Base-by-base conservation (phyloP, 2,797 vertebrate species). In the Coregonus suidteri region DNA sequence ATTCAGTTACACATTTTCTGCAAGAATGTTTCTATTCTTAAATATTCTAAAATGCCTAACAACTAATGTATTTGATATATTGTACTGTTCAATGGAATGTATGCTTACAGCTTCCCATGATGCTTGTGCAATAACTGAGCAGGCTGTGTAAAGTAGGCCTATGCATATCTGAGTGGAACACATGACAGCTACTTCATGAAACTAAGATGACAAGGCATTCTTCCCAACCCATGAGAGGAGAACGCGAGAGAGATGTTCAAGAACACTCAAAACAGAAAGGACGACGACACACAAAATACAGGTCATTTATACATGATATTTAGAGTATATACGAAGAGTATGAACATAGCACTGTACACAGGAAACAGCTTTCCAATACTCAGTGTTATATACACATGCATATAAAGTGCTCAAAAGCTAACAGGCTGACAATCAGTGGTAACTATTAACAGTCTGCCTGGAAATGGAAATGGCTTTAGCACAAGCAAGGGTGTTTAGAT, bases 211-310 rank as follows among this genome's bases (percentile, higher is more conserved):
- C 71, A 81, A 89, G 79, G 84, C 84, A 93, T 94, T 93, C 93
- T 93, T 94, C 90, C 92, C 93, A 94, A 93, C 91, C 78, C 87
- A 56, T 81, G 83, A 85, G 11, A 67, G 85, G 74, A 83, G 66
- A 85, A 82, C 86, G 86, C 82, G 79, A 85, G 51, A 16, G 75
- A 78, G 81, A 73, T 79, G 88, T 93, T 94, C 91, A 85, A 92
- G 85, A 93, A 83, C 90, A 69, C 83, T 82, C 18, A 41, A 59
- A 64, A 64, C 72, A 75, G 25, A 85, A 87, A 86, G 79, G 47
- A 80, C 5, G 53, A 80, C 34, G 1, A 85, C 75, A 86, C 75
- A 84, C 41, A 78, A 54, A 37, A 77, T 83, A 80, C 79, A 73
- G 73, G 78, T 83, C 18, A 84, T 85, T 90, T 81, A 82, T 80